Conservation (phyloP, 2,888 invertebrate species). For the Lutraria lutraria region DNA sequence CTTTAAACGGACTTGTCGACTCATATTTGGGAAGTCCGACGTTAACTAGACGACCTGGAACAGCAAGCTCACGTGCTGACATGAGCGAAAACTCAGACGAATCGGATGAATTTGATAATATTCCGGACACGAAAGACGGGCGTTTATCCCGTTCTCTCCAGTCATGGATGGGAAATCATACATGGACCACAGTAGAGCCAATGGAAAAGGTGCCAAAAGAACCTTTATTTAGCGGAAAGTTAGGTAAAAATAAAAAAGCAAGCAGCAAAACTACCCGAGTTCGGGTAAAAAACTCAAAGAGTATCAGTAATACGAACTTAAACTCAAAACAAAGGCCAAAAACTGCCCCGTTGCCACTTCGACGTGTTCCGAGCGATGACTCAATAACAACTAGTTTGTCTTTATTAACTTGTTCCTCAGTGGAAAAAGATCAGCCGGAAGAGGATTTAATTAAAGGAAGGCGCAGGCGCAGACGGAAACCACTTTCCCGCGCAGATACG, state of each 20-base stretch:
- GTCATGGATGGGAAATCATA: slow-evolving; percentile 78
- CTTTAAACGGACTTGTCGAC: slow-evolving; percentile 39
- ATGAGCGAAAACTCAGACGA: slow-evolving; percentile 56
- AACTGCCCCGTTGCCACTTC: background rate
- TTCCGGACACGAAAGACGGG: slow-evolving; percentile 72
- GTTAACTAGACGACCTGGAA: slow-evolving; percentile 49
- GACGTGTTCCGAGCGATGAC: slow-evolving; percentile 74
- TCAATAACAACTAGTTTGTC: slow-evolving; percentile 77
- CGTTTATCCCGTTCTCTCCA: slow-evolving; percentile 75
- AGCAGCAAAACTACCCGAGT: background rate
- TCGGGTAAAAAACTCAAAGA: background rate
- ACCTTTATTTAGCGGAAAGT: slow-evolving; percentile 77
- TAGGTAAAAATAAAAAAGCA: slow-evolving; percentile 66
- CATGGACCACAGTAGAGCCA: slow-evolving; percentile 69
- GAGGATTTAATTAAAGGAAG: slow-evolving; percentile 39
- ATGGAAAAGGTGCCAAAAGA: slow-evolving; percentile 69
- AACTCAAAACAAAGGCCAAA: slow-evolving; percentile 2
- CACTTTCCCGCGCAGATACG: slow-evolving; percentile 52
- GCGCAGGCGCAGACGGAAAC: slow-evolving; percentile 48
- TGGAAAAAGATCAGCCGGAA: slow-evolving; percentile 43
- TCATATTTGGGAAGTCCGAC: slow-evolving; percentile 57
- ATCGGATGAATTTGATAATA: slow-evolving; percentile 51
- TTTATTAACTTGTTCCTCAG: slow-evolving; percentile 73
- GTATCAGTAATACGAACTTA: background rate
- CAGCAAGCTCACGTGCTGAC: slow-evolving; percentile 51